phyloP scores from a whole-genome alignment of 2,888 invertebrate species.

The Eudasyphora cyanicolor region DNA sequence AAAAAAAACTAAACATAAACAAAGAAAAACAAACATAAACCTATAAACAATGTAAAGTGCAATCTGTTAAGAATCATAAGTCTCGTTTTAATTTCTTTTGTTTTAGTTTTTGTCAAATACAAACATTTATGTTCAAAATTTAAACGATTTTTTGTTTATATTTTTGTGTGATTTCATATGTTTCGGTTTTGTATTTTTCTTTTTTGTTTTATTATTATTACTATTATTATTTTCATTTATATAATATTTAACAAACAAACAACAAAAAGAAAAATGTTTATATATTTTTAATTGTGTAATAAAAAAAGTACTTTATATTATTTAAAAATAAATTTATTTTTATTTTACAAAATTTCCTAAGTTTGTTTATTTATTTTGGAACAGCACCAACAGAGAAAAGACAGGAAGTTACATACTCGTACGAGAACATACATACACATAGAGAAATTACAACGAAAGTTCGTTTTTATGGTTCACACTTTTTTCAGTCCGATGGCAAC shows the following conservation, averaged over 20 bases:
- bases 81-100: constrained; percentile 17
- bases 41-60: constrained; percentile 60
- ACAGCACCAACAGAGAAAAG: background rate
- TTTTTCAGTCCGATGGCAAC: too few relatives aligned
- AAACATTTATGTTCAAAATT: constrained; percentile 53
- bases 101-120: constrained; percentile 31
- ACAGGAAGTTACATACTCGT: too few relatives aligned
- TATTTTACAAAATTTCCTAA: constrained; percentile 26
- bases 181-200: constrained; percentile 54
- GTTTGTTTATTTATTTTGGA: constrained; percentile 8
- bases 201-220: constrained; percentile 24
- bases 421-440: too few relatives aligned
- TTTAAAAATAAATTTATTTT: constrained; percentile 54
- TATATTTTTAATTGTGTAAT: constrained; percentile 63
- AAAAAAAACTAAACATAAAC: constrained; percentile 13
- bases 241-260: constrained; percentile 45
- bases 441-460: too few relatives aligned
- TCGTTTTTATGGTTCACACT: too few relatives aligned
- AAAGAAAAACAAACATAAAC: constrained; percentile 28
- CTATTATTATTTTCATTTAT: constrained; percentile 45
- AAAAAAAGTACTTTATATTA: constrained; percentile 63
- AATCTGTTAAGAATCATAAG: constrained; percentile 62
- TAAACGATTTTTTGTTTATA: constrained; percentile 47
- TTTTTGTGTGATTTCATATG: constrained; percentile 43
- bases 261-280: constrained; percentile 51